Evolutionary conservation across 1,140 invertebrate genomes (phyloP), one percentile per base, ranked within the genome.

Genomic region (Ctenoplectra terminalis): DNA sequence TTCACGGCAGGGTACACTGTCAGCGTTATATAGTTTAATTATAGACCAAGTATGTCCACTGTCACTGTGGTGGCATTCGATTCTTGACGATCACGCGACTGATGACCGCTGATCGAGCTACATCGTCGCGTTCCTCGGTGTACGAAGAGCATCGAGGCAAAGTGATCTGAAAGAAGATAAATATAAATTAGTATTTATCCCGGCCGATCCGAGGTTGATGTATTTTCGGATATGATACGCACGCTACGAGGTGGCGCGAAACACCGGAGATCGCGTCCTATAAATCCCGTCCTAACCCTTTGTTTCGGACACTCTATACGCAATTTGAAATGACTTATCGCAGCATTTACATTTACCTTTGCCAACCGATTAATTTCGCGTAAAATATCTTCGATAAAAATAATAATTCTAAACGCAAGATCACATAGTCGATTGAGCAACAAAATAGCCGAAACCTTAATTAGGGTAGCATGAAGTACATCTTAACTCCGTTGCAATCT

Each of bases 91-190:
- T 78, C 66, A 60, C 75, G 75, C 26, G 37, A 17, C 26, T n/a
- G 31, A 20, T 52, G 43, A 9, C 40, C 43, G 43, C 23, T 20
- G 60, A 63, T 82, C 43, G 54, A 74, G 64, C 67, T 70, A 31
- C 54, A 76, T 81, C 37, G 23, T 46, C 31, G 11, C 48, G 31
- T 54, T 81, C 67, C 11, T n/a, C 37, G 17, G 5, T 26, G 31
- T 48, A 63, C 34, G 3, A 13, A 46, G 37, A 6, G 34, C 50
- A 81, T 40, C 80, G 17, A 37, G 23, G 29, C 23, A 37, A 43
- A 40, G 2, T 26, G 64, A 87, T 66, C 85, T 87, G 85, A 83
- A 86, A 87, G 48, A 82, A 83, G 81, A 84, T 72, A 60, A 85
- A 86, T 85, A 54, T 81, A 76, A 70, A 70, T 84, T 64, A 81